Base-by-base conservation (phyloP, 2,888 invertebrate genomes). In the Stenolophus ochropezus region DNA sequence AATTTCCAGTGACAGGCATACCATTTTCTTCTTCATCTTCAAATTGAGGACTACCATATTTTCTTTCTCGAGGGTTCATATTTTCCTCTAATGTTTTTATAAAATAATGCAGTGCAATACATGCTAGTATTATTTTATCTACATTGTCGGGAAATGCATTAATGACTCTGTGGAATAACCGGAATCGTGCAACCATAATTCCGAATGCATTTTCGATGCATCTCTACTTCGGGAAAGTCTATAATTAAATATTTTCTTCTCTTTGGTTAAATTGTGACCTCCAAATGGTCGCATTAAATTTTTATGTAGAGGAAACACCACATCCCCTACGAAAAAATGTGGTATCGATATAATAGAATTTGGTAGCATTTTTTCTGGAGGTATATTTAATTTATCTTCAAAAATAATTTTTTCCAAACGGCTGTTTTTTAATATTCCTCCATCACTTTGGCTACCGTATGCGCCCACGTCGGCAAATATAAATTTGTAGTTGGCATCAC, bases 401-500 rank as follows among this genome's bases (percentile, higher is more conserved):
- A 61, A 42, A 53, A 82, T 33, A 18, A 53, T 14, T 16, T 58
- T 14, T 47, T 49, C 14, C 16, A 83, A 49, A 58, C 14, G 8
- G n/a, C 56, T 69, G 21, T 82, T 80, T 58, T 71, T 75, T 58
- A 84, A 84, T 21, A 85, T 83, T 16, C 84, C 85, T 14, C 85
- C 85, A 82, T 86, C 85, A 25, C 83, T 83, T 73, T 84, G 83
- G 75, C 84, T 83, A 27, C 85, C 85, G 81, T 85, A 84, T 56
- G 82, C 83, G 4, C 85, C 86, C 33, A 85, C 81, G 56, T 85
- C 83, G 3, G 83, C 84, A 71, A 82, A 84, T 20, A 83, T 82
- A 75, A 86, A 86, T 77, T 81, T 81, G 69, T 85, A 85, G 33
- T 84, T 80, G 4, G 84, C 83, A 82, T 86, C 85, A 47, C 84